Evolutionary conservation across 2,797 vertebrate genomes (phyloP), one percentile per base, ranked within the genome.

Genomic region (Enteromius paludinosus): DNA sequence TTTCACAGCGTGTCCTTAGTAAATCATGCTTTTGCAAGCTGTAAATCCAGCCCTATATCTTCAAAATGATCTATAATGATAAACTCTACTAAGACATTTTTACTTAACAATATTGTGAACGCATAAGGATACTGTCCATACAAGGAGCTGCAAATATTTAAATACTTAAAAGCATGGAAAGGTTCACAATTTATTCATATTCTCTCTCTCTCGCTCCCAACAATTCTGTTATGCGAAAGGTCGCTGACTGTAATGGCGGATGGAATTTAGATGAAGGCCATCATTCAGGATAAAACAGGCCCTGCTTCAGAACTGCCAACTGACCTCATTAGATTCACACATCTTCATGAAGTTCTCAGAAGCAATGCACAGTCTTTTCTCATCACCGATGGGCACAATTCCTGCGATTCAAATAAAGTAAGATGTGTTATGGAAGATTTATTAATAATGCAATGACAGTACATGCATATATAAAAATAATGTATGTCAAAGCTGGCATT

Each of bases 251-350:
- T 23, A 77, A 49, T 35, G 38, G 61, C 54, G 28, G 64, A 68
- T 4, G 41, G 47, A 68, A 72, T 49, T 20, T 33, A 56, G 43
- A 70, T 64, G 45, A 70, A 72, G 33, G 20, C 49, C 28, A 78
- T 73, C 20, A 54, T 56, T 61, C 12, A 68, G 49, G 15, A 78
- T 77, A 76, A 64, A 84, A 65, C 6, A 65, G 43, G n/a, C n/a
- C 1, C 33, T 43, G 15, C 47, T 65, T 18, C 14, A 59, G 65
- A 14, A 33, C 33, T 59, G 75, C 64, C 49, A 25, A 90, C 92
- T 94, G 87, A 99, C 98, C 95, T 99, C 98, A 62, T 96, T 97
- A 84, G 98, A 99, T 86, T 97, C 96, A 78, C 98, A 99, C 97
- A 99, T 96, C 91, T 96, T 96, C 84, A 93, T 65, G 91, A 99